Evolutionary conservation across 2,113 vertebrate species (phyloP), one percentile per base, ranked within the genome.

Genomic region (Glaucidium brasilianum): DNA sequence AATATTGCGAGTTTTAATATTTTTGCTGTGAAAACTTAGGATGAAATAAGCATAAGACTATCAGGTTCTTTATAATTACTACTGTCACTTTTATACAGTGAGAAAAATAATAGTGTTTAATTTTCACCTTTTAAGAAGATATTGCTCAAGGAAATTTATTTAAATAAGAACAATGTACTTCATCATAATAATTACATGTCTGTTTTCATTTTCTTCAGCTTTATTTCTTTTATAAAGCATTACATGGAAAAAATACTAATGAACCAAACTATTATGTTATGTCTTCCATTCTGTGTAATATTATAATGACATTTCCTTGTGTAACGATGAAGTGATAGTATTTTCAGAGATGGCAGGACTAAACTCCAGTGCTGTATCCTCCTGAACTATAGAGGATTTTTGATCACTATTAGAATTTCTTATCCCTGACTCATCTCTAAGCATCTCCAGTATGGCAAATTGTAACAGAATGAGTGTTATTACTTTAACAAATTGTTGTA

Each of bases 51-150:
- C 35, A 4, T 69, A 67, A 86, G 75, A 63, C 52, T n/a, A 23
- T 86, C 6, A n/a, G 59, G 60, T 85, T 96, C 77, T 93, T 94
- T 95, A 62, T 56, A 77, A 34, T 89, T 78, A 35, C 63, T 87
- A 50, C 56, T 47, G 16, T 67, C 73, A 74, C 43, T 96, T 97
- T 97, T 97, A 89, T 95, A 96, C 85, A 90, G n/a, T 86, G 63
- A 78, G 78, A 92, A 37, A 79, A 85, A 83, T 86, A 52, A 35
- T 86, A 56, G 69, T 67, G 8, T 74, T 95, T 89, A 64, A 17
- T 91, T 95, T 95, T 96, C 68, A 67, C 52, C 76, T 96, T 95
- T 94, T 86, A 91, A 92, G 94, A 94, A 92, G 45, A 68, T 92
- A 67, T 3, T 90, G 35, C 53, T 94, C 64, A 74, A 85, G 84